Evolutionary conservation across 2,113 vertebrate genomes (phyloP).

Genomic region (Dermatemys mawii): DNA sequence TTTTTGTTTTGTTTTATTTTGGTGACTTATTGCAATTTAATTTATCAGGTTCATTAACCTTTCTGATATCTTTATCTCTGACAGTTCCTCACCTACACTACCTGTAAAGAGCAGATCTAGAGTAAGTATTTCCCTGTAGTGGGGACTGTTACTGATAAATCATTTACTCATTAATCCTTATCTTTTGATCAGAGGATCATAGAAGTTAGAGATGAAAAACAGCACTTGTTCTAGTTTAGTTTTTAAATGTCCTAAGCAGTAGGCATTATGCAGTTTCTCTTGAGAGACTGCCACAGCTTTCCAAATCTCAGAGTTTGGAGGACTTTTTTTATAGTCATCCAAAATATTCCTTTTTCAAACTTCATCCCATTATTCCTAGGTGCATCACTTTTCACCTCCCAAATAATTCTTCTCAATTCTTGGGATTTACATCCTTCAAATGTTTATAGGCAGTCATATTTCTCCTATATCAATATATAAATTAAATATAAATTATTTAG

Average conservation of each 20-base stretch:
- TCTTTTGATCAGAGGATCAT: neutral
- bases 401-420: neutral
- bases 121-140: fast-evolving
- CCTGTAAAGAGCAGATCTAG: neutral
- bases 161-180: neutral
- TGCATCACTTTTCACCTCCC: neutral
- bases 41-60: neutral
- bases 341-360: neutral
- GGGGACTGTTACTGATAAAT: neutral
- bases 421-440: conserved; percentile 3
- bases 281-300: neutral
- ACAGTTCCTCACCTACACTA: neutral
- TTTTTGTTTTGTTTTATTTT: neutral
- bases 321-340: fast-evolving
- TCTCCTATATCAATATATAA: neutral
- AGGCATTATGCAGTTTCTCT: neutral
- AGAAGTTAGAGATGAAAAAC: neutral
- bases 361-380: neutral
- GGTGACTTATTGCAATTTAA: neutral
- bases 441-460: neutral
- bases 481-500: neutral
- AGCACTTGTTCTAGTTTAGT: neutral
- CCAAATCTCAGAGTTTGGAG: neutral
- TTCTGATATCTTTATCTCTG: neutral
- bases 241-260: neutral